These are phyloP conservation scores for Neoascia interrupta DNA, from an alignment of 2,888 invertebrate species.

Conservation along the genomic window DNA sequence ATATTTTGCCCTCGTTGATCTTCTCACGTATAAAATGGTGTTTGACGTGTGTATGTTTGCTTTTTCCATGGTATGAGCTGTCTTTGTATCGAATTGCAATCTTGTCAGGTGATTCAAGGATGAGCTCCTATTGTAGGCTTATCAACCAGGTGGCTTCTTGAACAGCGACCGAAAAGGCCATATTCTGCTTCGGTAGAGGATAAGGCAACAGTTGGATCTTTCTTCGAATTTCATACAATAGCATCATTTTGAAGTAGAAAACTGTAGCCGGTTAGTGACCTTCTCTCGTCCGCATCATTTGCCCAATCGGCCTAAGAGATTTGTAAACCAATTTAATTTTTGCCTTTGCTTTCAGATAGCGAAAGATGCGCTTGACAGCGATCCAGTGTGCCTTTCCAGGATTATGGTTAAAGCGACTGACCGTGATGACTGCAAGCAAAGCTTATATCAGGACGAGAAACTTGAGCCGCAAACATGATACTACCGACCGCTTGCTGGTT, in stretches of 20 bases:
- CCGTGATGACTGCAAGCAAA: too few species aligned
- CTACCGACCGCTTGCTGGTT: too few species aligned
- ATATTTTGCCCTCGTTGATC: neutral
- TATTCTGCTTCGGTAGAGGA: slow-evolving; percentile 1
- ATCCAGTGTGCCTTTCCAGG: too few species aligned
- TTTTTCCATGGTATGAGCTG: neutral
- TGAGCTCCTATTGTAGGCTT: neutral
- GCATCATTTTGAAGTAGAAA: neutral
- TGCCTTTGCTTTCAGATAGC: neutral
- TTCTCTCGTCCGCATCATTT: neutral
- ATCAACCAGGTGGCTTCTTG: neutral
- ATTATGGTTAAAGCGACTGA: too few species aligned
- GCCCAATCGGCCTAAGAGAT: slow-evolving; percentile 1
- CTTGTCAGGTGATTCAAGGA: neutral
- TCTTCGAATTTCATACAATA: neutral
- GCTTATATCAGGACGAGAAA: too few species aligned
- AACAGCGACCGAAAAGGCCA: too few species aligned
- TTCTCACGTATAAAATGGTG: slow-evolving; percentile 18
- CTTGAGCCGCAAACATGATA: too few species aligned
- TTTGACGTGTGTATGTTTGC: neutral
- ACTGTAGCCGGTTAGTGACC: neutral
- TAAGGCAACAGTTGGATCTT: slow-evolving; percentile 2
- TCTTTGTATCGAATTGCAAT: neutral
- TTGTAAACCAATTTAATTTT: neutral
- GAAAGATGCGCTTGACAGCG: neutral